phyloP scores from a whole-genome alignment of 2,797 vertebrate species.

The Enoplosus armatus region DNA sequence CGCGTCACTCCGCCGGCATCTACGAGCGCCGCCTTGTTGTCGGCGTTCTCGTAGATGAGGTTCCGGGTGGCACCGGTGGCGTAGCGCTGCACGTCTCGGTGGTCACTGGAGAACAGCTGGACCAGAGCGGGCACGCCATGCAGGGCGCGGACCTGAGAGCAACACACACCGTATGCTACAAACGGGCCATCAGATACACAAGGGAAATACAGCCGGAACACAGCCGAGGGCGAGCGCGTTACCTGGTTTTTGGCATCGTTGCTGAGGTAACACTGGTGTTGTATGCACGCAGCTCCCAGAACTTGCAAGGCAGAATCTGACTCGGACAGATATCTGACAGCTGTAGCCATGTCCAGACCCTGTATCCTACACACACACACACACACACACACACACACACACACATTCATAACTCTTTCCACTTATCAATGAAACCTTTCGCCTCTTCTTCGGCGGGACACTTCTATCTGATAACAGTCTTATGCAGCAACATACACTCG shows the following conservation, averaged over 20 bases:
- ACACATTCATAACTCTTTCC: neutral
- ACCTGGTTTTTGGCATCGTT: conserved; percentile 87
- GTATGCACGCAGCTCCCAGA: conserved; percentile 93
- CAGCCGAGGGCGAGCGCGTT: neutral
- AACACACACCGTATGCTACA: neutral
- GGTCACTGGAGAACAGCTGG: conserved; percentile 92
- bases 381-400: conserved; percentile 32
- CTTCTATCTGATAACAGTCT: neutral
- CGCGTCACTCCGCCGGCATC: conserved; percentile 90
- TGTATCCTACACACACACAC: conserved; percentile 84
- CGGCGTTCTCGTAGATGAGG: conserved; percentile 93
- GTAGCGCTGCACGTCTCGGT: conserved; percentile 93
- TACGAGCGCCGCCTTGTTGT: conserved; percentile 93
- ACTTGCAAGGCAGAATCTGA: conserved; percentile 90
- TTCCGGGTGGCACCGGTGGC: conserved; percentile 95
- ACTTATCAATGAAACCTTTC: too few species aligned
- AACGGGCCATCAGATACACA: neutral
- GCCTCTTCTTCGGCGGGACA: neutral
- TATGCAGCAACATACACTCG: neutral
- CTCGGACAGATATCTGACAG: conserved; percentile 92
- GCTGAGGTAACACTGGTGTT: conserved; percentile 97
- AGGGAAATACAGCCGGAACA: neutral
- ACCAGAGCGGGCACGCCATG: conserved; percentile 91
- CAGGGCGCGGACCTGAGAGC: conserved; percentile 88
- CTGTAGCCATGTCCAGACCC: conserved; percentile 90